Evolutionary conservation across 2,888 invertebrate genomes (phyloP), one percentile per base, ranked within the genome.

Genomic region (Keiferia lycopersicella): DNA sequence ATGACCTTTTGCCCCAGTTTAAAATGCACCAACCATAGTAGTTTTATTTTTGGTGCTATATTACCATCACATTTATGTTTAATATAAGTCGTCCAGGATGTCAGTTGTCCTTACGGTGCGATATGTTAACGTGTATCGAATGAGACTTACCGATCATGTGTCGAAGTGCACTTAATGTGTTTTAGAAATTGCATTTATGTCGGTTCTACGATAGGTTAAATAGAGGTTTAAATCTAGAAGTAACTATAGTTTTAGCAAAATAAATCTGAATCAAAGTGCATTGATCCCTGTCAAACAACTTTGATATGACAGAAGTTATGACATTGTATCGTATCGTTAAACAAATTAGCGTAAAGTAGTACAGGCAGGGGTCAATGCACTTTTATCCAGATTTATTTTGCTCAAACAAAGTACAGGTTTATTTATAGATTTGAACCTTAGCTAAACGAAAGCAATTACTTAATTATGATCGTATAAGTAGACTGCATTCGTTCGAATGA

Each of bases 401-500:
- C 16, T 41, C 7, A 45, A 26, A 26, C 26, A 48, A 8, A 34
- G 1, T 34, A 34, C 34, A 4, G 34, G 51, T 51, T 51, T 20
- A n/a, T 10, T 34, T 61, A 14, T 61, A 20, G 61, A 50, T 50
- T 61, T 50, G 34, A 61, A 50, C 22, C 48, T 18, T 11, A 75
- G 79, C 81, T 83, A 53, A 81, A 80, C 71, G 78, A 80, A 88
- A 88, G 85, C 86, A 87, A 90, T 89, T 83, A 87, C 84, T 85
- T 83, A 80, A 83, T 76, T 78, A 80, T 78, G 77, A 83, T 82
- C 79, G 80, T 86, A 76, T 82, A 78, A 80, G 84, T 89, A 90
- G 90, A 91, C 91, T 91, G 90, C 88, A 90, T 89, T 91, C 88
- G 79, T 82, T 88, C 79, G 88, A 91, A 89, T 89, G 88, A 86